phyloP scores from a whole-genome alignment of 2,113 vertebrate species.

The Marmota flaviventris region DNA sequence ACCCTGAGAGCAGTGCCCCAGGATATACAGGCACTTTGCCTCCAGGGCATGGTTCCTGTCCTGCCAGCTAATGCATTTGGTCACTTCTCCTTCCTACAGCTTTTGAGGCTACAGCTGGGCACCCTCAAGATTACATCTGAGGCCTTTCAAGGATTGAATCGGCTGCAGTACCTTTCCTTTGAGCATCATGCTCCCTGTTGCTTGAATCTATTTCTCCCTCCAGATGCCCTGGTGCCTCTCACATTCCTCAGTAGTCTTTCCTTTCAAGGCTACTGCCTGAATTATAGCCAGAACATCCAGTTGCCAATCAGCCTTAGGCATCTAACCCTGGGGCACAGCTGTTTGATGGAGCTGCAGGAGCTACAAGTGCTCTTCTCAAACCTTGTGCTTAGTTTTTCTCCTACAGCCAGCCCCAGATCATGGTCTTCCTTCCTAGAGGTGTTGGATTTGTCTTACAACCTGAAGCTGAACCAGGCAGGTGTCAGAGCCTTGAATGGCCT shows the following conservation, averaged over 20 bases:
- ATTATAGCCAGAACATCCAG: slow-evolving; percentile 4
- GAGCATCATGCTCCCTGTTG: slow-evolving; percentile 45
- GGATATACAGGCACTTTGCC: slow-evolving; percentile 40
- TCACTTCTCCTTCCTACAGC: neutral
- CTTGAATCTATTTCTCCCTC: slow-evolving; percentile 27
- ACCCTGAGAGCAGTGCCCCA: slow-evolving; percentile 2
- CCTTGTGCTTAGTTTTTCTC: neutral
- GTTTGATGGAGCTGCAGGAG: slow-evolving; percentile 41
- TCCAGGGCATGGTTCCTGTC: slow-evolving; percentile 32
- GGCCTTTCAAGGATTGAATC: slow-evolving; percentile 46
- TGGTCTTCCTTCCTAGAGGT: neutral
- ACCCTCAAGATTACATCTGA: neutral
- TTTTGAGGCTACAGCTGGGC: slow-evolving; percentile 59
- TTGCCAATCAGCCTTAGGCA: neutral
- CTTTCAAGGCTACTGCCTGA: slow-evolving; percentile 66
- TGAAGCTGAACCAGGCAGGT: neutral
- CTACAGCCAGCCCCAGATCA: neutral
- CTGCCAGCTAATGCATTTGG: slow-evolving; percentile 19
- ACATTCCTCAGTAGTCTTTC: slow-evolving; percentile 26
- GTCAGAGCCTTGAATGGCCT: slow-evolving; percentile 32
- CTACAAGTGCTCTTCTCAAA: slow-evolving; percentile 51
- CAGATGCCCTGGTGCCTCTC: slow-evolving; percentile 33
- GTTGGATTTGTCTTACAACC: slow-evolving; percentile 63
- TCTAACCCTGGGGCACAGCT: slow-evolving; percentile 41
- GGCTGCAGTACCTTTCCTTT: slow-evolving; percentile 55